Evolutionary conservation across 2,113 vertebrate genomes (phyloP).

Genomic region (Zootoca vivipara): DNA sequence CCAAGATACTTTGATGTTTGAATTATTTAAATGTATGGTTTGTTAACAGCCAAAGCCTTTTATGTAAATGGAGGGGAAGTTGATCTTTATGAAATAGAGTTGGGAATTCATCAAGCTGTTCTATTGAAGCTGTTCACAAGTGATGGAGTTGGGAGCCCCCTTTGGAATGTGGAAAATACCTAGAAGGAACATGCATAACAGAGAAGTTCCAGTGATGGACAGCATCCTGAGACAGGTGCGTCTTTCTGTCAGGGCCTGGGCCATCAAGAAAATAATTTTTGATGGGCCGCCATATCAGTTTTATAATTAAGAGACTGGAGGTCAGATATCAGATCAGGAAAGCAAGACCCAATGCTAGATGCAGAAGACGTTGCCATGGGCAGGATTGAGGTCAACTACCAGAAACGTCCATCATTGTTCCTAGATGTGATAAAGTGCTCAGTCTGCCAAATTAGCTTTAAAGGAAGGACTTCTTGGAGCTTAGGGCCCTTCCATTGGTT

Average conservation of each 20-base stretch:
- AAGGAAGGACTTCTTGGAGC: no score
- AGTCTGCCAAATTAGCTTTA: background rate
- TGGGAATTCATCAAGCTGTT: background rate
- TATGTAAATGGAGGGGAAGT: background rate
- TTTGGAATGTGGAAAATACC: background rate
- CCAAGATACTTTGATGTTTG: no score
- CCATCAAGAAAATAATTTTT: no score
- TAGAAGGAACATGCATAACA: background rate
- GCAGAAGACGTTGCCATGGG: background rate
- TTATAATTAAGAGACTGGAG: background rate
- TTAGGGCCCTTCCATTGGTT: no score
- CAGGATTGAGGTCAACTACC: background rate
- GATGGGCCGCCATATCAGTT: no score
- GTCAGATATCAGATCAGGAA: background rate
- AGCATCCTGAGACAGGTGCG: background rate
- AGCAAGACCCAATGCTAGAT: background rate
- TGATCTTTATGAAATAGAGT: background rate
- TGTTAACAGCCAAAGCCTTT: no score
- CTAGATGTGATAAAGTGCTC: background rate
- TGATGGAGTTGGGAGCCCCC: background rate
- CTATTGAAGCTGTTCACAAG: background rate
- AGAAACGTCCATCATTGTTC: background rate
- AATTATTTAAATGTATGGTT: no score
- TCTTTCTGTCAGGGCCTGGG: background rate
- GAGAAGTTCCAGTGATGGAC: background rate